phyloP scores from a whole-genome alignment of 2,888 invertebrate genomes.

The Dioctria linearis region DNA sequence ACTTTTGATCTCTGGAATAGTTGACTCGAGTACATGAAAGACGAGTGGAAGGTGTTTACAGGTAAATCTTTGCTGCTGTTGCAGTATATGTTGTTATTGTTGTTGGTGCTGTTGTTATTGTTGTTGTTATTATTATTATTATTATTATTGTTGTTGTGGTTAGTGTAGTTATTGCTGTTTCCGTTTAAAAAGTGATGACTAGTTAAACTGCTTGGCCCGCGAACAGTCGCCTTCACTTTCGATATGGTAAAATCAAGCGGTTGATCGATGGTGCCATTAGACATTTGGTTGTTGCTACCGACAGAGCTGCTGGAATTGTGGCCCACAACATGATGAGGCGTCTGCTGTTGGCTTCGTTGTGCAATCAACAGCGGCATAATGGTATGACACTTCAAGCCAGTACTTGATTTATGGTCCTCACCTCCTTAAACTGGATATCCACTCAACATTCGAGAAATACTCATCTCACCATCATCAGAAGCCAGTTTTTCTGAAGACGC shows the following conservation, averaged over 20 bases:
- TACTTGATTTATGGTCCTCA: constrained; percentile 46
- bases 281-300: not conserved
- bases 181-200: constrained; percentile 47
- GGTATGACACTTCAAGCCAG: constrained; percentile 24
- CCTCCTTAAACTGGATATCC: constrained; percentile 36
- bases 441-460: not conserved
- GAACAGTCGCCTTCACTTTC: constrained; percentile 59
- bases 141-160: constrained; percentile 13
- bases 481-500: not conserved
- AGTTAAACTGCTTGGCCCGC: constrained; percentile 4
- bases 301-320: constrained; percentile 15
- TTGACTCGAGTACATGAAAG: constrained; percentile 40
- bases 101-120: constrained; percentile 16
- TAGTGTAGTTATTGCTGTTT: constrained; percentile 22
- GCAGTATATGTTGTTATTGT: constrained; percentile 30
- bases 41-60: constrained; percentile 55
- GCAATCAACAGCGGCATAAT: constrained; percentile 61
- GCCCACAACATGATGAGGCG: constrained; percentile 54
- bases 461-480: constrained; percentile 21
- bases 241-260: constrained; percentile 62
- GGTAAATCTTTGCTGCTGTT: constrained; percentile 49
- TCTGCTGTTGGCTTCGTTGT: constrained; percentile 59
- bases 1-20: constrained; percentile 11
- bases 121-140: not conserved
- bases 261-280: constrained; percentile 54